A percentile compares a stretch with the other conserved stretches of the same genome.
Conservation (phyloP, 2,113 vertebrate genomes). For the Falcunculus frontatus region DNA sequence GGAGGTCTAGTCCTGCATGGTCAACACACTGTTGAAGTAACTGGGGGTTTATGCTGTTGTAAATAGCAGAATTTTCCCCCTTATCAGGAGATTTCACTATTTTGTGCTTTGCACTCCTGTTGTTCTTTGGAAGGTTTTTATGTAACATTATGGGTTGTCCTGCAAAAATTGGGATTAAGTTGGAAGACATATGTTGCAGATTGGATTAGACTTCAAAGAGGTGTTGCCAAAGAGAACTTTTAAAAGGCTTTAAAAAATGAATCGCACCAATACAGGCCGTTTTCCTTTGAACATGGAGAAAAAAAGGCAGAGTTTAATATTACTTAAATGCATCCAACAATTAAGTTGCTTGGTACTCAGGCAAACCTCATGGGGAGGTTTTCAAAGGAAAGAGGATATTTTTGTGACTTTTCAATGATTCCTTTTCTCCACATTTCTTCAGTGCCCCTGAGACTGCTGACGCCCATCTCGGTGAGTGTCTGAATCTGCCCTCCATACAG, state of each 20-base stretch:
- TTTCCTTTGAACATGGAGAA: constrained; percentile 11
- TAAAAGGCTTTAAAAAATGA: constrained; percentile 48
- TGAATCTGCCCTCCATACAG: background rate
- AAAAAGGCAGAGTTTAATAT: constrained; percentile 15
- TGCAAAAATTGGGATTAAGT: constrained; percentile 57
- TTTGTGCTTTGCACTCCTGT: background rate
- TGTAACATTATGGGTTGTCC: constrained; percentile 4
- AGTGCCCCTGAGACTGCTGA: background rate
- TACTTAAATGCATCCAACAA: background rate
- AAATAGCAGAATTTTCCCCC: background rate
- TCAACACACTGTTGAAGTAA: background rate
- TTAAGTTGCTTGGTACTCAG: background rate
- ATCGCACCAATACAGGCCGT: background rate
- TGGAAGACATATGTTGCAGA: constrained; percentile 25
- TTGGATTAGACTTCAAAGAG: constrained; percentile 64
- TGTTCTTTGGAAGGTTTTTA: constrained; percentile 21
- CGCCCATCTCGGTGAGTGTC: background rate
- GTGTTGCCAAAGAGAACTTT: constrained; percentile 44
- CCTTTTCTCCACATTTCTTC: background rate
- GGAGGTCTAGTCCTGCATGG: background rate
- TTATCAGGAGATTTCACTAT: background rate
- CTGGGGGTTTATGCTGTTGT: background rate
- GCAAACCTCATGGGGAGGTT: background rate
- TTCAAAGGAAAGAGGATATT: constrained; percentile 22
- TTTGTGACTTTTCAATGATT: background rate